phyloP scores from a whole-genome alignment of 2,113 vertebrate species.

The Zosterops japonicus region DNA sequence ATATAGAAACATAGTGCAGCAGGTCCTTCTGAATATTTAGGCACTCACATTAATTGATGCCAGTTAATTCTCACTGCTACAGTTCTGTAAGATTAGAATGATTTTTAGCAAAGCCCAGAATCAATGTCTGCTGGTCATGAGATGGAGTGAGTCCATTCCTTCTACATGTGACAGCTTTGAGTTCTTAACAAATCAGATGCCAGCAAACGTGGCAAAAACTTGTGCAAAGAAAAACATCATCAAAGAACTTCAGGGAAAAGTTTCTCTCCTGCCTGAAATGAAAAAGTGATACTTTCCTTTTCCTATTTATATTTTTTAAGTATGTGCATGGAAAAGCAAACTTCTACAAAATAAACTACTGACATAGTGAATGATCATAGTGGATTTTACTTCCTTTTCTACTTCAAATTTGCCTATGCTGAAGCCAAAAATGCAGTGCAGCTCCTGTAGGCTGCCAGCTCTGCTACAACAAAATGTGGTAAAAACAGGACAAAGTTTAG shows the following conservation, averaged over 20 bases:
- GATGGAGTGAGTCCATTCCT: background rate
- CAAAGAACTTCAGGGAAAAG: background rate
- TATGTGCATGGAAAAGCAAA: rapidly evolving
- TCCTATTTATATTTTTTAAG: background rate
- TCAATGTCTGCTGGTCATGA: background rate
- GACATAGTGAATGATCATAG: background rate
- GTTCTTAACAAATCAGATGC: background rate
- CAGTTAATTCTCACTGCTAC: background rate
- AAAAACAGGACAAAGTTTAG: background rate
- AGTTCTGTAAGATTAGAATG: background rate
- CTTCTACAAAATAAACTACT: background rate
- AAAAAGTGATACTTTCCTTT: background rate
- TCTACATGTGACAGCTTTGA: background rate
- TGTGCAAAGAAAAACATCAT: background rate
- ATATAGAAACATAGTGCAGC: background rate
- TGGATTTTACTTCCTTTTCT: background rate
- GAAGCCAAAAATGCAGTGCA: background rate
- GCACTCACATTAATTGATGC: background rate
- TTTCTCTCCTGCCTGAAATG: background rate
- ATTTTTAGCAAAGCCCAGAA: background rate
- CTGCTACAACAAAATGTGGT: background rate
- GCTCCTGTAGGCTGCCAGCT: background rate
- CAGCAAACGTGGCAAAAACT: background rate
- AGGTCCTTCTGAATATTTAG: background rate
- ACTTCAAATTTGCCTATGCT: background rate